Evolutionary conservation across 35 echinoderm and acorn worm species (phyloP).

Genomic region (Amphiura filiformis): DNA sequence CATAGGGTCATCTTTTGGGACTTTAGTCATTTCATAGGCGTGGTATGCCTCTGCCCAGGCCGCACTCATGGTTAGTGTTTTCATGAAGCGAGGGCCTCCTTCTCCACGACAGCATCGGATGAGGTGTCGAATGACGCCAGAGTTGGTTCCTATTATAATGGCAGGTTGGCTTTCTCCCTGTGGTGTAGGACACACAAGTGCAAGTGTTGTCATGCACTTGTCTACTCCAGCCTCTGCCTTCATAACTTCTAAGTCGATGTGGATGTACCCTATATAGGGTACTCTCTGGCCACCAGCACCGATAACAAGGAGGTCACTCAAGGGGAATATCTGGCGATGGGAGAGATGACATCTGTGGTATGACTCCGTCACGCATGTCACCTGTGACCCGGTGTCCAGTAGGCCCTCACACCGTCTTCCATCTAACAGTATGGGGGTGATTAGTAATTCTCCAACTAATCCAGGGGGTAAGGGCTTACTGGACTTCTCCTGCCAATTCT

Average conservation of each 20-base stretch:
- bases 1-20: not conserved
- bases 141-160: conserved; percentile 34
- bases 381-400: conserved; percentile 58
- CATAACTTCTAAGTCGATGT: not conserved
- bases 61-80: not conserved
- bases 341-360: not conserved
- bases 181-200: conserved; percentile 24
- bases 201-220: conserved; percentile 10
- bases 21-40: no score
- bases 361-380: conserved; percentile 32
- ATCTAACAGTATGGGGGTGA: conserved; percentile 22
- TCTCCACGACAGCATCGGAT: not conserved
- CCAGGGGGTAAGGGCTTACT: not conserved
- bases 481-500: not conserved
- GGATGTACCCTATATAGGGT: conserved; percentile 49
- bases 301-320: conserved; percentile 14
- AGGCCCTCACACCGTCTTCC: conserved; percentile 9
- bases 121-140: conserved; percentile 2
- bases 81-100: not conserved
- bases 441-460: conserved; percentile 19
- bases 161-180: not conserved
- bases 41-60: conserved; percentile 2
- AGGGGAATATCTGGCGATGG: conserved; percentile 2
- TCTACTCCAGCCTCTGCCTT: conserved; percentile 9
- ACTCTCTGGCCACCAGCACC: conserved; percentile 58